Evolutionary conservation across 2,113 vertebrate genomes (phyloP).

Genomic region (Holacanthus passer): DNA sequence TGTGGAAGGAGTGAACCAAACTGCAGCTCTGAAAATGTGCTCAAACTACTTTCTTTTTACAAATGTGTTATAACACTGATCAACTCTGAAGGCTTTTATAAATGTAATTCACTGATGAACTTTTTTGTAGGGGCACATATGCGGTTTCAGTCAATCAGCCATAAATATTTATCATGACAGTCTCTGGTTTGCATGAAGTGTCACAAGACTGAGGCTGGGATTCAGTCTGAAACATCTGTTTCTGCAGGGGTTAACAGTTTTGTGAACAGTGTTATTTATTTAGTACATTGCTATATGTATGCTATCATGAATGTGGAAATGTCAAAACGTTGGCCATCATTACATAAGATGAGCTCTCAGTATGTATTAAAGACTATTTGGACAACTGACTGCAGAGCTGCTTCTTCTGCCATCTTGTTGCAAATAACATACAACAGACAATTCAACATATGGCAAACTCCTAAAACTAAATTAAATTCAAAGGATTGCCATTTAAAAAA

Average conservation of each 20-base stretch:
- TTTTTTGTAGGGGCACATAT: background rate
- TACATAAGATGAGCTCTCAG: background rate
- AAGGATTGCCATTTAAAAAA: no score
- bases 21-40: conserved; percentile 2
- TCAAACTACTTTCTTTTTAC: conserved; percentile 16
- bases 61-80: conserved; percentile 3
- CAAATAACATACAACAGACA: conserved; percentile 5
- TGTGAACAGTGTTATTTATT: conserved; percentile 31
- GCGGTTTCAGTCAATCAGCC: background rate
- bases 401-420: background rate
- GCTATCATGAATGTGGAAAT: conserved; percentile 24
- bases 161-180: background rate
- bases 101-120: conserved; percentile 31
- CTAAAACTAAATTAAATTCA: no score
- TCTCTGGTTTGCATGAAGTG: conserved; percentile 21
- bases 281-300: background rate
- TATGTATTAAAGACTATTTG: conserved; percentile 29
- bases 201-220: conserved; percentile 18
- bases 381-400: background rate
- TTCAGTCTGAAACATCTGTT: conserved; percentile 36
- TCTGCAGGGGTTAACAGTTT: conserved; percentile 5
- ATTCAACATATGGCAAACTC: conserved; percentile 13
- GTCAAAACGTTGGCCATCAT: background rate
- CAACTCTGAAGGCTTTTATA: conserved; percentile 14
- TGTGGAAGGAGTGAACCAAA: conserved; percentile 67